Base-by-base conservation (phyloP, 2,113 vertebrate genomes). In the Canis aureus region DNA sequence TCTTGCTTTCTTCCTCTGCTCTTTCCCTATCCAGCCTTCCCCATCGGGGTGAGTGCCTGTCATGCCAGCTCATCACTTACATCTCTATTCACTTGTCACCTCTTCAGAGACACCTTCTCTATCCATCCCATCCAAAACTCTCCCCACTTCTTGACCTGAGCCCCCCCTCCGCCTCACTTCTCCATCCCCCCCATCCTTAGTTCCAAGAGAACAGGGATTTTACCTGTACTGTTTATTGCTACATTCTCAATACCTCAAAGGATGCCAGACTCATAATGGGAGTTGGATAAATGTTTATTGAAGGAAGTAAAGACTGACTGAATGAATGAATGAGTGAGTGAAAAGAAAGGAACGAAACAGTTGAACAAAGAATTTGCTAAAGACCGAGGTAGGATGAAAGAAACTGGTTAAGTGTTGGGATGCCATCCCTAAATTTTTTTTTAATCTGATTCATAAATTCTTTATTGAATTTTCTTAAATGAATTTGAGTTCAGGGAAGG, bases 391-490 rank as follows among this genome's bases (percentile, higher is more conserved):
- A 27, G 87, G 29, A 25, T 25, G 9, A 71, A 83, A 57, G 64
- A 84, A 27, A 19, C 10, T 53, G 74, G 17, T 35, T 35, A 89
- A 74, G 23, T 69, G 80, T 22, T 80, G 29, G 80, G 35, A 32
- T 91, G 8, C 5, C 22, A 8, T n/a, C 25, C n/a, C 43, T 66
- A 23, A 43, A 15, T 55, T 64, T 23, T 51, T 60, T 51, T 35
- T 59, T 43, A 11, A n/a, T 81, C 59, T 55, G 71, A 85, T 89
- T 71, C 16, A 71, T 74, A 20, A 25, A 64, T 87, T 90, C 29
- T 38, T n/a, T 78, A 25, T 78, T 19, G 51, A 55, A 66, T 88
- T 89, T 96, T 90, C 80, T 79, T 38, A 64, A 89, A 55, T 83
- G 49, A 78, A 74, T 51, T 71, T 93, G 62, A n/a, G 49, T 94